Evolutionary conservation across 2,888 invertebrate species (phyloP), one percentile per base, ranked within the genome.

Genomic region (Uropetala carovei): DNA sequence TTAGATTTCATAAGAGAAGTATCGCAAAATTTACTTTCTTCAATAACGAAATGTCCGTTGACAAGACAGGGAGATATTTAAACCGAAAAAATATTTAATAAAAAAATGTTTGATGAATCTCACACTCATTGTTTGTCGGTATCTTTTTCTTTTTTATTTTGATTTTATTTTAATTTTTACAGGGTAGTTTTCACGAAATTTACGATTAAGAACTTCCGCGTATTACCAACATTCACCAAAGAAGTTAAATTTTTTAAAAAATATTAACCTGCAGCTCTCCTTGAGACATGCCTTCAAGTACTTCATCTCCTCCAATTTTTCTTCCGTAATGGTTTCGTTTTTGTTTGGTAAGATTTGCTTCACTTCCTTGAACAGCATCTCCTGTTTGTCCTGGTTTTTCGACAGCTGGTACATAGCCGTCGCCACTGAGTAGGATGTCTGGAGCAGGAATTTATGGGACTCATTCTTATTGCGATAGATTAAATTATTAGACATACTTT

Each of bases 281-380:
- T 97, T 97, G 59, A 98, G 96, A 93, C 97, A 97, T 0, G 97
- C 97, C 94, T 96, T 97, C 91, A 97, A 94, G 94, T 97, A 97
- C 13, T 96, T 96, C 96, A 97, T 96, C 93, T 96, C 95, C 86
- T 96, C 96, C 3, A 97, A 94, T 93, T 96, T 96, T 5, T 96
- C 95, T 0, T 96, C 95, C 85, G 96, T 96, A 93, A 97, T 94
- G 0, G 95, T 94, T 82, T 95, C 95, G n/a, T 95, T 95, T 22
- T 95, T 94, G 56, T 95, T 93, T 0, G 96, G 96, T 43, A 96
- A 93, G 3, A 95, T 94, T 60, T 94, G 95, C 75, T 94, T 94
- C 27, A 97, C 95, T 95, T 98, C 97, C 81, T 96, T 94, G 93
- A 96, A 95, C 1, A 97, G 94, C 93, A 95, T 95, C 92, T 96